Percentiles rank a stretch among this genome's conserved stretches.
Conservation (phyloP, 2,797 vertebrate genomes). For the Danio tinwini region DNA sequence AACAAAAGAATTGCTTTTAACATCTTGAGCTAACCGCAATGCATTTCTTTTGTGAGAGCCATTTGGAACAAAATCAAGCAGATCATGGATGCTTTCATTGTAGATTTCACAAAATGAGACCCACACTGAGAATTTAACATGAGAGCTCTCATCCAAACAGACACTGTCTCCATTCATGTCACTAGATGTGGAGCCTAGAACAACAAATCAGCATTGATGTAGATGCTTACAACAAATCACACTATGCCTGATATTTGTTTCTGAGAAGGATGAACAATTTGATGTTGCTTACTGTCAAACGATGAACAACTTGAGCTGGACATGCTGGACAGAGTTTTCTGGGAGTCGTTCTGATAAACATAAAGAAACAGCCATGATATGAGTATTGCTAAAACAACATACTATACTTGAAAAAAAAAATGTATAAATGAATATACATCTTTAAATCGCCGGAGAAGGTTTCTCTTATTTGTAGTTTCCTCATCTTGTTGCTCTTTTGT, state of each 20-base stretch:
- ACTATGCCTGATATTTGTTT: not conserved
- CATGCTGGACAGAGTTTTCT: slow-evolving; percentile 62
- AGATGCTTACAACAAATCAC: not conserved
- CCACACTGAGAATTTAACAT: slow-evolving; percentile 83
- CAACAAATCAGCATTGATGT: not conserved
- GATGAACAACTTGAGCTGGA: slow-evolving; percentile 66
- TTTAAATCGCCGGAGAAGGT: slow-evolving; percentile 70
- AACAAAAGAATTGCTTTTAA: slow-evolving; percentile 84
- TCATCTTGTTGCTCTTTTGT: slow-evolving; percentile 85
- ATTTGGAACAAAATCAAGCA: slow-evolving; percentile 75
- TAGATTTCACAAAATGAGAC: slow-evolving; percentile 90
- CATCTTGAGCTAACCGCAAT: slow-evolving; percentile 82
- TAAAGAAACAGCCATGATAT: slow-evolving; percentile 22
- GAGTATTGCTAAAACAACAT: not conserved
- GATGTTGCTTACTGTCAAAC: slow-evolving; percentile 66
- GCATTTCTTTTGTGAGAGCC: slow-evolving; percentile 77
- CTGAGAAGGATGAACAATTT: not conserved
- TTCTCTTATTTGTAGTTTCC: slow-evolving; percentile 79
- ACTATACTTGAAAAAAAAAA: not conserved
- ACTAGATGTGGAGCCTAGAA: slow-evolving; percentile 59
- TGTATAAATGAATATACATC: slow-evolving; percentile 64
- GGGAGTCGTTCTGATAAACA: slow-evolving; percentile 68
- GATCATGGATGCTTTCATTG: slow-evolving; percentile 86
- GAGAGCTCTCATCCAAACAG: slow-evolving; percentile 59
- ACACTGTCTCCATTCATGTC: slow-evolving; percentile 69